Conservation (phyloP, 2,888 invertebrate genomes). For the Ormyrus labotus region DNA sequence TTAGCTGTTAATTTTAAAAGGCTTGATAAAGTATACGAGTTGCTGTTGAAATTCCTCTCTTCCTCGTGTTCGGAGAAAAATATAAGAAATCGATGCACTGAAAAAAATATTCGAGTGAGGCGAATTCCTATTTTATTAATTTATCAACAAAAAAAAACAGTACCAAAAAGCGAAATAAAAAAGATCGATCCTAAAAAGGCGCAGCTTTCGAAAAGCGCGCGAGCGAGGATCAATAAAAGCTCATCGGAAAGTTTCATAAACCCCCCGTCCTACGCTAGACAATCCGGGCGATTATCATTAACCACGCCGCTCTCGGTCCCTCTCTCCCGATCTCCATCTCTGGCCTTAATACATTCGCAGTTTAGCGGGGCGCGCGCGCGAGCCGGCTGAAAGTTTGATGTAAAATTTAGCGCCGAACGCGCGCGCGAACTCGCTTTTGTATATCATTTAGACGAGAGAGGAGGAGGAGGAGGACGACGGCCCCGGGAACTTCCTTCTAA, state of each 20-base stretch:
- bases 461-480: background rate
- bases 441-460: background rate
- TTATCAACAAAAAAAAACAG: too few relatives aligned
- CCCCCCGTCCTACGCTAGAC: background rate
- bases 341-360: too few relatives aligned
- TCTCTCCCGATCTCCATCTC: too few relatives aligned
- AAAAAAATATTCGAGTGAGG: too few relatives aligned
- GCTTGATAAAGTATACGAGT: background rate
- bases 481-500: constrained; percentile 20
- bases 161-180: too few relatives aligned
- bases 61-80: too few relatives aligned
- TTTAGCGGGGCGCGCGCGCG: background rate
- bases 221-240: background rate
- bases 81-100: too few relatives aligned
- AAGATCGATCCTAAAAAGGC: too few relatives aligned
- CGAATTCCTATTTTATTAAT: too few relatives aligned
- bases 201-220: background rate
- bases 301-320: background rate
- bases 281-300: constrained; percentile 24
- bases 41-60: background rate
- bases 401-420: constrained; percentile 29
- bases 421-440: background rate
- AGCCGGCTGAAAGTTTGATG: constrained; percentile 25
- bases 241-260: background rate
- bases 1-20: too few relatives aligned